Evolutionary conservation across 1,140 invertebrate species (phyloP), one percentile per base, ranked within the genome.

Genomic region (Chymomyza costata): DNA sequence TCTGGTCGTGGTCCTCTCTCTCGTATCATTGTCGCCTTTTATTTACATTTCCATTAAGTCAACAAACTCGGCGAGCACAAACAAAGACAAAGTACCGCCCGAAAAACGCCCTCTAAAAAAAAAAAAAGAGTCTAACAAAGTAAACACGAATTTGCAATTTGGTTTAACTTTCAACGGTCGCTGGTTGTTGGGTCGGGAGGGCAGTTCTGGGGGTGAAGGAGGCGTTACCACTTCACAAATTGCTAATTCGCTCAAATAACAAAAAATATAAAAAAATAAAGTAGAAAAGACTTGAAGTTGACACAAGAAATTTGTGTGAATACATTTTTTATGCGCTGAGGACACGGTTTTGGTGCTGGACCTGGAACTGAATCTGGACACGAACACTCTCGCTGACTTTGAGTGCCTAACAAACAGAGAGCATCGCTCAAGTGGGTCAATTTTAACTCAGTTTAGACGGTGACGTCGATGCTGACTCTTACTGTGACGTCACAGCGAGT

Each of bases 231-330:
- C 21, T 17, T 15, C 41, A n/a, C 44, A 55, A 53, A 41, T 48
- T 54, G 38, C 38, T 60, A 60, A 60, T 71, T 76, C 65, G 61
- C 45, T 46, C 25, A 62, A 65, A 34, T 5, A 28, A 28, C 25
- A 28, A 28, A 28, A 28, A 28, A 28, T 6, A 28, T 6, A 28
- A 28, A 28, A n/a, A n/a, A n/a, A 28, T 6, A 28, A 28, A 28
- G 25, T 5, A 10, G 25, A 25, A 25, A 34, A 52, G 70, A 58
- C 56, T 66, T 53, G 14, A 35, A 65, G 70, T 69, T 76, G 61
- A 76, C 59, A 73, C 47, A 69, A 69, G 57, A 76, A 76, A 76
- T 76, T 76, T 62, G 56, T 69, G 50, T 63, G 61, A 65, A 76
- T 70, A 46, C 44, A 59, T 76, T 71, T 71, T 63, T 67, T 54